Conservation (phyloP, 2,113 vertebrate genomes). For the Zosterops lateralis region DNA sequence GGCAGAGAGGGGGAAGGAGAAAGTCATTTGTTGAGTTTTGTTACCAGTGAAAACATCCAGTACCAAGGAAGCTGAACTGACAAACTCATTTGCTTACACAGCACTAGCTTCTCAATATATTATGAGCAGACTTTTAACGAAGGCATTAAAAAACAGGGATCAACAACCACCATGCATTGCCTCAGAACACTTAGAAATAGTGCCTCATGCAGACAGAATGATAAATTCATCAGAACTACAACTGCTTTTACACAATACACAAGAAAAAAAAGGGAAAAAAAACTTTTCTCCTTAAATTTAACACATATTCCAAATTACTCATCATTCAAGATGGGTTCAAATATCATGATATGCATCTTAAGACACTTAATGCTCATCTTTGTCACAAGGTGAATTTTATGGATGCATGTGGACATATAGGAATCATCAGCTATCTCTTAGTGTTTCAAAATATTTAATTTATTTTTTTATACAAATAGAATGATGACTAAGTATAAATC, state of each 20-base stretch:
- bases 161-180: conserved; percentile 81
- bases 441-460: conserved; percentile 56
- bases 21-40: conserved; percentile 51
- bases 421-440: conserved; percentile 43
- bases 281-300: conserved; percentile 50
- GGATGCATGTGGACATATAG: conserved; percentile 9
- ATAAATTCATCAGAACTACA: conserved; percentile 71
- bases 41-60: conserved; percentile 57
- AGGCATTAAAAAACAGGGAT: conserved; percentile 62
- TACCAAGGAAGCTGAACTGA: conserved; percentile 30
- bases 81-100: conserved; percentile 54
- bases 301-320: conserved; percentile 51
- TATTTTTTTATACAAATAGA: conserved; percentile 62
- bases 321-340: conserved; percentile 30
- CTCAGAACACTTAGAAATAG: conserved; percentile 76
- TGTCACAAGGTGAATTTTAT: neutral
- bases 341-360: neutral
- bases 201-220: conserved; percentile 82
- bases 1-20: neutral
- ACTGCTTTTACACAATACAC: conserved; percentile 59
- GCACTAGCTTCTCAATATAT: conserved; percentile 50
- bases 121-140: conserved; percentile 64
- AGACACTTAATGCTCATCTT: neutral
- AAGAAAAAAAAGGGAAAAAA: conserved; percentile 49
- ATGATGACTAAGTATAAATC: conserved; percentile 57